Base-by-base conservation (phyloP, 2,113 vertebrate genomes). In the Colistium nudipinnis region DNA sequence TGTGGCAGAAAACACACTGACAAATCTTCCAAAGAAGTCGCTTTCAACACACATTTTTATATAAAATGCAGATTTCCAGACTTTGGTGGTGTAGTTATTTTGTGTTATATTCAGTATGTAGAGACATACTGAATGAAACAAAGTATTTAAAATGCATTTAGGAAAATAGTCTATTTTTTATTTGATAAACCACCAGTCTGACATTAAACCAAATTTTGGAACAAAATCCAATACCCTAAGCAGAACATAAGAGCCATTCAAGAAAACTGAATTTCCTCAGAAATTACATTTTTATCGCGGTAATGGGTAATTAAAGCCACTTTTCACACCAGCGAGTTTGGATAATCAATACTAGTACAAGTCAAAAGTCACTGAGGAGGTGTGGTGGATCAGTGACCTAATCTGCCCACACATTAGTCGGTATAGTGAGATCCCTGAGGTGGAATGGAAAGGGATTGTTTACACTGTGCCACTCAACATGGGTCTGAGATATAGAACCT, bases 221-320 rank as follows among this genome's bases (percentile, higher is more conserved):
- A 30, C 27, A 38, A 48, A 59, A 65, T 80, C 25, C 44, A 68
- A 62, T 60, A 45, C n/a, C 1, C 1, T 43, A 28, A 48, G 24
- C 33, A 56, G 16, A 57, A 66, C 69, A 36, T 70, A 66, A 56
- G 31, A 66, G 41, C 27, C 16, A 51, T 66, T 20, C 48, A 13
- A 38, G 13, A 28, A 28, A 16, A n/a, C 4, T 20, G 9, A 54
- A 55, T 45, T 45, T 14, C 20, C 39, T 36, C 24, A 59, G 27
- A 70, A 62, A 63, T 53, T 19, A 44, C 52, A 68, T 80, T 74
- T 57, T 52, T 14, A 73, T 53, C 45, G 44, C 35, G 16, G 55
- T 57, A 70, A 73, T 55, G 27, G 56, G 49, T 78, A 60, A 78
- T 80, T 87, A 64, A 73, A 74, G 62, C 52, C 49, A 69, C 63